Conservation (phyloP, 2,888 invertebrate genomes). For the Seladonia tumulorum region DNA sequence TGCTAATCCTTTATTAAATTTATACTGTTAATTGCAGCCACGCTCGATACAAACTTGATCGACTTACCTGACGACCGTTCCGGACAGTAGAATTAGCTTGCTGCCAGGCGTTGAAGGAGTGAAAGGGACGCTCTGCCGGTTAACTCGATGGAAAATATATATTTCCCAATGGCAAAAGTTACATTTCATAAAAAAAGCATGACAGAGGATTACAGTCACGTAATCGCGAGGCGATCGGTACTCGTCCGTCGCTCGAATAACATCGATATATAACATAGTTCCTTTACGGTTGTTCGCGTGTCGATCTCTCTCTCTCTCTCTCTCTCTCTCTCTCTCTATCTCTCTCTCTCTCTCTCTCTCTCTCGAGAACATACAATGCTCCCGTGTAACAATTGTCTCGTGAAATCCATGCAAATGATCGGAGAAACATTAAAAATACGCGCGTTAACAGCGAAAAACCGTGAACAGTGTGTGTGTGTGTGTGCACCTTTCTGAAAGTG, state of each 20-base stretch:
- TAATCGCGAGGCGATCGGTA: constrained; percentile 28
- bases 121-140: not conserved
- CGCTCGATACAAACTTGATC: not conserved
- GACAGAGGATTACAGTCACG: constrained; percentile 42
- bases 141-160: constrained; percentile 53
- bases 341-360: too few relatives aligned
- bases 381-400: constrained; percentile 23
- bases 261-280: constrained; percentile 17
- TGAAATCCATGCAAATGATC: constrained; percentile 33
- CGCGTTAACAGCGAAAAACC: not conserved
- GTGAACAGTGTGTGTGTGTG: constrained; percentile 11
- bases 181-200: constrained; percentile 60
- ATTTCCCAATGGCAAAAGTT: constrained; percentile 55
- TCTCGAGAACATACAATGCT: not conserved
- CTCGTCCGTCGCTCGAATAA: constrained; percentile 40
- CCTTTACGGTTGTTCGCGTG: not conserved
- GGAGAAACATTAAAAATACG: constrained; percentile 39
- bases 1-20: not conserved
- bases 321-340: too few relatives aligned
- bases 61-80: constrained; percentile 5
- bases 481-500: constrained; percentile 24
- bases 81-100: not conserved
- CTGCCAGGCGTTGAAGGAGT: not conserved
- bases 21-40: not conserved
- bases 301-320: too few relatives aligned